Conservation (phyloP, 2,797 vertebrate species). For the Rhinophrynus dorsalis region DNA sequence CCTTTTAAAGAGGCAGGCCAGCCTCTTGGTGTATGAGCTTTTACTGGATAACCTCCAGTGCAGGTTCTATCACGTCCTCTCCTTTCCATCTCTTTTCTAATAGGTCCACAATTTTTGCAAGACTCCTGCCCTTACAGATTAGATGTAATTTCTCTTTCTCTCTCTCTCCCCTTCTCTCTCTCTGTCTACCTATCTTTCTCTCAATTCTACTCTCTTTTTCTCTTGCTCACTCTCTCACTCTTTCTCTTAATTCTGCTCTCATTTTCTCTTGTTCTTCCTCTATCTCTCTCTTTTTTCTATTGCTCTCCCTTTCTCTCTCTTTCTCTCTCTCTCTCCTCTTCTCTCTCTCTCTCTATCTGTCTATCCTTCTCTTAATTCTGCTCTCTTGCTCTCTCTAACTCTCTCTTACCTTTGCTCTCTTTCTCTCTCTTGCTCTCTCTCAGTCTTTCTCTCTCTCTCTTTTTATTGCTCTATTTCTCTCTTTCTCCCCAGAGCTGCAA, state of each 20-base stretch:
- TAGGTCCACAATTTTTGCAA: too few relatives aligned
- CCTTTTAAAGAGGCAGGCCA: too few relatives aligned
- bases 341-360: background rate
- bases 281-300: too few relatives aligned
- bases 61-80: too few relatives aligned
- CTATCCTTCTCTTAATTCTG: background rate
- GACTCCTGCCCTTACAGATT: too few relatives aligned
- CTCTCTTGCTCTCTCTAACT: background rate
- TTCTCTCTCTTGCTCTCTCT: background rate
- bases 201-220: background rate
- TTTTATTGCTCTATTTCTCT: background rate
- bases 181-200: background rate
- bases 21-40: too few relatives aligned
- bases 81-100: too few relatives aligned
- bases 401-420: background rate
- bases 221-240: background rate
- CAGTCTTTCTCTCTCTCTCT: background rate
- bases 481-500: too few relatives aligned
- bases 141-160: background rate
- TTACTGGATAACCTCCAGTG: too few relatives aligned
- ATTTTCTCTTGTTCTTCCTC: too few relatives aligned
- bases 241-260: background rate
- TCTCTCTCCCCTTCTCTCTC: background rate
- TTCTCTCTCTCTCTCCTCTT: background rate
- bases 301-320: too few relatives aligned